Evolutionary conservation across 2,113 vertebrate genomes (phyloP), one percentile per base, ranked within the genome.

Genomic region (Stegastes partitus): DNA sequence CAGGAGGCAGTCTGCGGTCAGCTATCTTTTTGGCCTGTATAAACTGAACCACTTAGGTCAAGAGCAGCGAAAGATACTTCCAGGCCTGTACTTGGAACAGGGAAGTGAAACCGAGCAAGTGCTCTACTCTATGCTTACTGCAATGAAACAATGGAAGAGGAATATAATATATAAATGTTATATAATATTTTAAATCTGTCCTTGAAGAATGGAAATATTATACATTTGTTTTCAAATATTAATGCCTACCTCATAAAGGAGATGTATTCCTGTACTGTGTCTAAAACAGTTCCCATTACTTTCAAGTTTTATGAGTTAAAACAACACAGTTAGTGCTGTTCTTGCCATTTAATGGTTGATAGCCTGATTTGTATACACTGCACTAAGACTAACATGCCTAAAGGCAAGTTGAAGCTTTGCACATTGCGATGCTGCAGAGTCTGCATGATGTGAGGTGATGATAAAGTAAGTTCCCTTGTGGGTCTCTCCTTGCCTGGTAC

Each of bases 401-500:
- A 57, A 84, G 82, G 86, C 74, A 79, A 59, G 50, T 76, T 87
- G 44, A 68, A 63, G 62, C 82, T 75, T 59, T 70, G 39, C 57
- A 86, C 58, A 68, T 84, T 75, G 63, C 50, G 54, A 74, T 85
- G 79, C 77, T 68, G 71, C 72, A 77, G 84, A 62, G 70, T 55
- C 59, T 72, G 59, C 44, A 49, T 70, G 82, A 79, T 89, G 70
- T 77, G 79, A 85, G 74, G 59, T 23, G 79, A 87, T 70, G 86
- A 89, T 83, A 57, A 89, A 88, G 81, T 80, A 79, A 87, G 81
- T 74, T 58, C 79, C 62, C 86, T 83, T 74, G 64, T 66, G 71
- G 74, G 68, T 84, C 82, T 92, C 82, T 84, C 85, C 71, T 90
- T 86, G 84, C 68, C 57, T 55, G 37, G 28, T 53, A 62, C 71